Evolutionary conservation across 2,797 vertebrate genomes (phyloP).

Genomic region (Catostomus latipinnis): DNA sequence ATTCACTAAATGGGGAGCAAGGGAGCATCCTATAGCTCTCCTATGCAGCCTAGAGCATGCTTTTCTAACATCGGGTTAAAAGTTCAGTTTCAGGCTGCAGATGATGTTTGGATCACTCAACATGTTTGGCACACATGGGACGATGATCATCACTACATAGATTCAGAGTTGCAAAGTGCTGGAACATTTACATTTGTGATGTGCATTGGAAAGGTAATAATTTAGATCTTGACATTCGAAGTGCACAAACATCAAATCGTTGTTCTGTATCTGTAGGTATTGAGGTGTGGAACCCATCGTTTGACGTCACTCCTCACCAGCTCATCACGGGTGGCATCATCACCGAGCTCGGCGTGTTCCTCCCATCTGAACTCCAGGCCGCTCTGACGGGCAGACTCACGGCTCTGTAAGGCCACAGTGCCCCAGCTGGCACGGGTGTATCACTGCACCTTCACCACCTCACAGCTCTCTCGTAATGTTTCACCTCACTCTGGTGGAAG

Average conservation of each 20-base stretch:
- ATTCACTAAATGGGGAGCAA: no score
- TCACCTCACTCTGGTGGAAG: slow-evolving; percentile 53
- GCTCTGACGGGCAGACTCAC: slow-evolving; percentile 81
- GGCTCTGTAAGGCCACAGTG: slow-evolving; percentile 70
- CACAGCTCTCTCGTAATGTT: slow-evolving; percentile 46
- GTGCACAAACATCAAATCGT: not conserved
- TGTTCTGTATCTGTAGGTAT: slow-evolving; percentile 77
- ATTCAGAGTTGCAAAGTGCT: no score
- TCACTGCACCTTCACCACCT: slow-evolving; percentile 66
- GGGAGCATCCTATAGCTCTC: no score
- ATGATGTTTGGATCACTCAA: no score
- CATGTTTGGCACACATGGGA: no score
- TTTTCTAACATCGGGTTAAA: no score
- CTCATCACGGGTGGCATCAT: slow-evolving; percentile 93
- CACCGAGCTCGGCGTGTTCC: slow-evolving; percentile 90
- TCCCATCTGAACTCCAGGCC: slow-evolving; percentile 84
- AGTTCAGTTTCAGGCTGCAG: no score
- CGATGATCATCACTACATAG: no score
- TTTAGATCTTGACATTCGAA: no score
- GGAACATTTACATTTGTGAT: no score
- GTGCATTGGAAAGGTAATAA: no score
- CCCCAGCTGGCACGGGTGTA: slow-evolving; percentile 63
- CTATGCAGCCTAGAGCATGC: no score
- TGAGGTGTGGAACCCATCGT: slow-evolving; percentile 92
- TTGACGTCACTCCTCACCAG: slow-evolving; percentile 91